Evolutionary conservation across 2,113 vertebrate species (phyloP).

Genomic region (Chaenogobius annularis): DNA sequence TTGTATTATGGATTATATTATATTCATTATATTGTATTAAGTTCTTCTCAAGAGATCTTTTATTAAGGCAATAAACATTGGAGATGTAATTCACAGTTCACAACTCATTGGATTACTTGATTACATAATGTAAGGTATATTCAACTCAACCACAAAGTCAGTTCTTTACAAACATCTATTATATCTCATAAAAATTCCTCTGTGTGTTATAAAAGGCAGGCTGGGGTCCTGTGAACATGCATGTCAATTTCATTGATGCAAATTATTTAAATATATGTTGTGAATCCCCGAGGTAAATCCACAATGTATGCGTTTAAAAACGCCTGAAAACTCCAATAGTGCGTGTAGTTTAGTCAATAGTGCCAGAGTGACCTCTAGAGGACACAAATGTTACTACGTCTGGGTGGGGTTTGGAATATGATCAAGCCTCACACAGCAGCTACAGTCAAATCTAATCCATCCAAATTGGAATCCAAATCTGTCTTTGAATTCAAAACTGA

Average conservation of each 20-base stretch:
- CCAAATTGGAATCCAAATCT: no score
- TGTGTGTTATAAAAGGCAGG: not conserved
- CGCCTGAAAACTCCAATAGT: not conserved
- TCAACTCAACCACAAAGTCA: not conserved
- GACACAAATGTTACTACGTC: not conserved
- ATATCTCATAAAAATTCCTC: not conserved
- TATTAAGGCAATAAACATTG: no score
- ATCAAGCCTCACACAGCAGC: no score
- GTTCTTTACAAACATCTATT: not conserved
- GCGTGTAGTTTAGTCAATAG: slow-evolving; percentile 15
- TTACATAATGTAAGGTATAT: not conserved
- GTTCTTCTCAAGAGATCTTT: no score
- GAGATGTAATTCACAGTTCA: not conserved
- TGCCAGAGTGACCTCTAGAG: slow-evolving; percentile 55
- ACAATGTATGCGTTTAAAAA: slow-evolving; percentile 16
- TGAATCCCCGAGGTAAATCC: slow-evolving; percentile 7
- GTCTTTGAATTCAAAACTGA: no score
- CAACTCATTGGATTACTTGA: not conserved
- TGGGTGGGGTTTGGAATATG: not conserved
- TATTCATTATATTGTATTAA: not conserved
- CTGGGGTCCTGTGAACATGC: slow-evolving; percentile 2
- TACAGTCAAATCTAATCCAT: no score
- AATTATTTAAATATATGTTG: not conserved
- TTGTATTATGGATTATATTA: not conserved
- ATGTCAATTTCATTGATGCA: slow-evolving; percentile 12